These are phyloP conservation scores for Halichoerus grypus DNA, from an alignment of 2,113 vertebrate species.

Conservation along the genomic window DNA sequence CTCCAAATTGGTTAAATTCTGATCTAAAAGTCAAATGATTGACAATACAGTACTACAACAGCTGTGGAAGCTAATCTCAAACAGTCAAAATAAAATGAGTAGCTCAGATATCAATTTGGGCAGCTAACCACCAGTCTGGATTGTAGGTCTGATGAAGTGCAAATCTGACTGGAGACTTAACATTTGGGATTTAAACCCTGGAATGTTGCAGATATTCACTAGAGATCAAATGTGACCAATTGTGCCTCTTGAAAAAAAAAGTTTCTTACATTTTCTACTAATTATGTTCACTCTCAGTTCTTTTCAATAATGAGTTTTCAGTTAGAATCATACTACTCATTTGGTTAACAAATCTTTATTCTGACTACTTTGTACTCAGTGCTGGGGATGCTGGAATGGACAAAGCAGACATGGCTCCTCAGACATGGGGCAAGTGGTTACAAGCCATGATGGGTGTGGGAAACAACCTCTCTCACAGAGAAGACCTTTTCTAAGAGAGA, in stretches of 20 bases:
- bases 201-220: neutral
- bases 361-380: neutral
- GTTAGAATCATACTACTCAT: neutral
- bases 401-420: neutral
- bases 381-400: neutral
- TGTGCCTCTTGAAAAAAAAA: neutral
- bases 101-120: neutral
- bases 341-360: slow-evolving; percentile 15
- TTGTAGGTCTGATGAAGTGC: slow-evolving; percentile 10
- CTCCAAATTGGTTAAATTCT: slow-evolving; percentile 32
- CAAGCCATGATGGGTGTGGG: neutral
- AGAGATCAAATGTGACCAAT: neutral
- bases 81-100: slow-evolving; percentile 50
- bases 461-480: neutral
- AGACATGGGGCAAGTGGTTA: neutral
- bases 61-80: slow-evolving; percentile 57
- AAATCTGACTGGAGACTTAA: slow-evolving; percentile 25
- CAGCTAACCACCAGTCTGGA: neutral
- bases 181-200: slow-evolving; percentile 9
- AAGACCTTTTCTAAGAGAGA: neutral
- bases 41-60: neutral
- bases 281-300: neutral
- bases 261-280: slow-evolving; percentile 54
- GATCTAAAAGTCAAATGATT: slow-evolving; percentile 14
- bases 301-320: slow-evolving; percentile 52